A percentile compares a stretch with the other conserved stretches of the same genome.
These are phyloP conservation scores for Anhinga rufa DNA, from an alignment of 2,113 vertebrate genomes.

Conservation along the genomic window DNA sequence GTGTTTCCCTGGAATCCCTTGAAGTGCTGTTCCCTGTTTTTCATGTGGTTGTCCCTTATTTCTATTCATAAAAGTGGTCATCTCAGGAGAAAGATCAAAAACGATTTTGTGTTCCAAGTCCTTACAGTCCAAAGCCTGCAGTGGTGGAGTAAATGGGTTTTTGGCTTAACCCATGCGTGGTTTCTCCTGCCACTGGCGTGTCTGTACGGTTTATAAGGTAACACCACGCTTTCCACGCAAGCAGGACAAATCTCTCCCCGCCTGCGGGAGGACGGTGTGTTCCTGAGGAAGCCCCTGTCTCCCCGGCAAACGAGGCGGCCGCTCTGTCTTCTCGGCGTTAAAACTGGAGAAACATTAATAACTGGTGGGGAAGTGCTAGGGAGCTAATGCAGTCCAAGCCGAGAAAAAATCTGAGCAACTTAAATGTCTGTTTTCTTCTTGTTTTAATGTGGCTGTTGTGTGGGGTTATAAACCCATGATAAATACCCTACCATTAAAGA, in stretches of 20 bases:
- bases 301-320: rapidly evolving
- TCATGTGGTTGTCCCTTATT: not conserved
- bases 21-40: not conserved
- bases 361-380: not conserved
- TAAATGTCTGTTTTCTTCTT: not conserved
- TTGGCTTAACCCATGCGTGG: not conserved
- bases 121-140: not conserved
- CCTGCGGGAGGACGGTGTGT: not conserved
- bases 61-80: not conserved
- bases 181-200: not conserved
- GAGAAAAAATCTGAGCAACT: not conserved
- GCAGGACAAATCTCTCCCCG: not conserved
- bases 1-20: not conserved
- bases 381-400: too few species aligned
- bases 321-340: not conserved
- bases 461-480: not conserved
- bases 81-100: not conserved
- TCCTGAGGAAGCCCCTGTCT: not conserved
- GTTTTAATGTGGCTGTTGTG: not conserved
- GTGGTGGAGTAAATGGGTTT: not conserved
- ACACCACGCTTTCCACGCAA: not conserved
- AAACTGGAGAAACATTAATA: not conserved
- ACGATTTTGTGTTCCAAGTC: not conserved
- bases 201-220: not conserved
- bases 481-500: not conserved